These are phyloP conservation scores for Muricea muricata DNA, from an alignment of 92 coral and sea anemone species.

Conservation along the genomic window DNA sequence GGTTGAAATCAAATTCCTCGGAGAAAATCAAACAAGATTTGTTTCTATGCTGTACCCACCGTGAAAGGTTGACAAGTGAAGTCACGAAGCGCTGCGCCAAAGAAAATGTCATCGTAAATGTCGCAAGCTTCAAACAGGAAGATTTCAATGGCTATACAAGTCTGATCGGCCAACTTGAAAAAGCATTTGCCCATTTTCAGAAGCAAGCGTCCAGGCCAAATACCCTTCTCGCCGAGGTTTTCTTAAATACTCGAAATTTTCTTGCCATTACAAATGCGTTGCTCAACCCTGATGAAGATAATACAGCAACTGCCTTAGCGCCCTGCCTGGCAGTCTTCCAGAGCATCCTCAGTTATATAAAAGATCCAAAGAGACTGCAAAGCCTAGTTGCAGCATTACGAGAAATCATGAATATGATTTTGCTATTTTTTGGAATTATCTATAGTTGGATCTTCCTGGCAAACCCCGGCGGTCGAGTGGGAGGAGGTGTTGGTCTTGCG, in stretches of 20 bases:
- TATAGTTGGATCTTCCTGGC: background rate
- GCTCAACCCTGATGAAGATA: slow-evolving; percentile 69
- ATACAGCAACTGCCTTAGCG: slow-evolving; percentile 53
- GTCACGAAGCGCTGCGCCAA: background rate
- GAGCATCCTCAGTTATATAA: background rate
- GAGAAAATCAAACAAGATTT: background rate
- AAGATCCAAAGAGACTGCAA: background rate
- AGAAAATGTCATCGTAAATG: background rate
- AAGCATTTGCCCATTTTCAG: background rate
- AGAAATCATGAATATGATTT: background rate
- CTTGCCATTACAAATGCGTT: slow-evolving; percentile 75
- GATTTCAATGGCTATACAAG: background rate
- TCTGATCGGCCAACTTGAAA: background rate
- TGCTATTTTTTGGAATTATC: background rate
- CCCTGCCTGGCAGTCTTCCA: background rate
- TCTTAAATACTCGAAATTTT: slow-evolving; percentile 75
- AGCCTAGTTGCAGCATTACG: background rate
- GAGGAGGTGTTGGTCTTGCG: background rate
- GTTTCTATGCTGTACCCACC: background rate
- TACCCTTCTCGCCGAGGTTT: slow-evolving; percentile 56
- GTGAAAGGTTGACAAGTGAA: background rate
- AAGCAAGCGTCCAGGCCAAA: background rate
- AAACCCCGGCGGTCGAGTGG: background rate
- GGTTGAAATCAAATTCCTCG: background rate
- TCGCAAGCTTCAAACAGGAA: background rate